A percentile compares a stretch with the other conserved stretches of the same genome.
Evolutionary conservation across 2,797 vertebrate genomes (phyloP).

Genomic region (Zalophus californianus): DNA sequence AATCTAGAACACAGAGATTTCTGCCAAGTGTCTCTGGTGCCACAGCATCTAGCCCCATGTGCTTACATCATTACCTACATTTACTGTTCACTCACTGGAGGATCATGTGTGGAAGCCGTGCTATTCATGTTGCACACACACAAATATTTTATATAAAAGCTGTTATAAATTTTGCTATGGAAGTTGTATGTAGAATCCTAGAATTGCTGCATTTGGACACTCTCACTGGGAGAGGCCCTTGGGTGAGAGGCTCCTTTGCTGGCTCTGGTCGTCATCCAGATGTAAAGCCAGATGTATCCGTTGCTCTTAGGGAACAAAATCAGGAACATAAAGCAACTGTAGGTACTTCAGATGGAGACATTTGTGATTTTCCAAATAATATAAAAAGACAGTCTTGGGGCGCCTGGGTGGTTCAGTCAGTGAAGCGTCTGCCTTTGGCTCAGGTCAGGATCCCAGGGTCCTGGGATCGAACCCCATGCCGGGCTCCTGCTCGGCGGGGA

Average conservation of each 20-base stretch:
- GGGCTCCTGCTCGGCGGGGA: too few relatives aligned
- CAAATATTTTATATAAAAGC: background rate
- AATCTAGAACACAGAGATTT: background rate
- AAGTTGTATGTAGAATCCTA: background rate
- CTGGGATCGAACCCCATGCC: too few relatives aligned
- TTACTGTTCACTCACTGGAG: background rate
- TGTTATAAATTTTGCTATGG: background rate
- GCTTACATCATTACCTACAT: background rate
- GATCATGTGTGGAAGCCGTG: background rate
- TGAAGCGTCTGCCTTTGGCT: too few relatives aligned
- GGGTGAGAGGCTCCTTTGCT: background rate
- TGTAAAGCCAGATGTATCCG: background rate
- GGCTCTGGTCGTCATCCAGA: background rate
- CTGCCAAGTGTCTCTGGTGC: background rate
- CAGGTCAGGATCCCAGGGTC: too few relatives aligned
- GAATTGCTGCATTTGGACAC: background rate
- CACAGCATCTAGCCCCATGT: background rate
- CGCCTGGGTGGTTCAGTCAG: too few relatives aligned
- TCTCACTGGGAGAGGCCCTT: too few relatives aligned
- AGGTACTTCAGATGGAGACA: background rate
- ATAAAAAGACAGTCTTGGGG: background rate
- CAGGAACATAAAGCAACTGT: background rate
- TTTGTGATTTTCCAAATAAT: background rate
- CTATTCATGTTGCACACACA: rapidly evolving
- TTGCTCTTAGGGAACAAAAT: background rate